Evolutionary conservation across 2,797 vertebrate genomes (phyloP), one percentile per base, ranked within the genome.

Genomic region (Okamejei kenojei): DNA sequence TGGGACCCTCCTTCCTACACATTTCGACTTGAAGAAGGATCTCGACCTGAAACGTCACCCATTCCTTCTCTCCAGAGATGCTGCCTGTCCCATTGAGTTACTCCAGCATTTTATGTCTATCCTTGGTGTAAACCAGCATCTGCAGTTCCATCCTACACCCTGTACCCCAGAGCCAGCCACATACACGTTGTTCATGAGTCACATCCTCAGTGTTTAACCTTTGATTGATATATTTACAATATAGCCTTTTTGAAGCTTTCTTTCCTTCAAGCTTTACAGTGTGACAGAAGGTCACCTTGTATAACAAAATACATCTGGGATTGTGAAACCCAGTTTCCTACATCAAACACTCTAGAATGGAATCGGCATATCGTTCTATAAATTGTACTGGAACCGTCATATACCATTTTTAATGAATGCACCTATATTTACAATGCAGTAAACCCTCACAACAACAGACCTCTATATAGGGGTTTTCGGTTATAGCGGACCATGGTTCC

Each of bases 261-360:
- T 35, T 76, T 74, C 45, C 6, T 63, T 88, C 6, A 21, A 88
- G 61, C 15, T 35, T 35, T 10, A 88, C 2, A 35, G 61, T 65
- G n/a, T 21, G 58, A n/a, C 58, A 32, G 61, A 88, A 35, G 21
- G n/a, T n/a, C n/a, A n/a, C n/a, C n/a, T n/a, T 88, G 61, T n/a
- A 88, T 88, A 21, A 68, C 68, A 68, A 32, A 88, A 65, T 88
- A 11, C 61, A 35, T 32, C 84, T 88, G 84, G 84, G 84, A 88
- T 68, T 0, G 1, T n/a, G 63, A 65, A 86, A 86, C 58, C 82
- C 61, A 88, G 35, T 65, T 88, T 88, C 61, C 84, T 68, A 68
- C 61, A 86, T 63, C 58, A 61, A 54, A n/a, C 58, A n/a, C 5
- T 32, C 17, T 88, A 32, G 32, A 65, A 88, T 35, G 61, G 29